phyloP scores from a whole-genome alignment of 2,888 invertebrate genomes.

The Acleris sparsana region DNA sequence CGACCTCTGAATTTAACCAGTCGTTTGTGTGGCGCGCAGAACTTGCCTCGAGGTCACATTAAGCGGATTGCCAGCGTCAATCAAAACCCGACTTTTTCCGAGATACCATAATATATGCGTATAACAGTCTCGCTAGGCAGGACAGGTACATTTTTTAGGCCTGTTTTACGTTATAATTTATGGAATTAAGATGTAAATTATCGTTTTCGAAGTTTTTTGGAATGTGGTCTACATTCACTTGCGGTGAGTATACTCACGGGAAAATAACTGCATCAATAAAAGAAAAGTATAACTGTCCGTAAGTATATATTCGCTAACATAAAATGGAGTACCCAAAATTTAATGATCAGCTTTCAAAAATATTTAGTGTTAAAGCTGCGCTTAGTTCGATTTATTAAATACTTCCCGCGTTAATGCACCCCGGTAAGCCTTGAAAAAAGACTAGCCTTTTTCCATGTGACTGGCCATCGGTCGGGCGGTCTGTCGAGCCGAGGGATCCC shows the following conservation, averaged over 20 bases:
- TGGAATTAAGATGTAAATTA: slow-evolving; percentile 27
- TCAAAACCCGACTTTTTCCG: slow-evolving; percentile 78
- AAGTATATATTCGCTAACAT: background rate
- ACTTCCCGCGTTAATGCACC: slow-evolving; percentile 37
- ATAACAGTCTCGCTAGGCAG: slow-evolving; percentile 54
- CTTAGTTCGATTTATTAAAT: slow-evolving; percentile 36
- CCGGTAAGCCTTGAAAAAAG: slow-evolving; percentile 36
- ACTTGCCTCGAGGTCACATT: slow-evolving; percentile 82
- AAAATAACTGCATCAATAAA: too few relatives aligned
- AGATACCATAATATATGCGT: slow-evolving; percentile 63
- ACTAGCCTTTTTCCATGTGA: slow-evolving; percentile 63
- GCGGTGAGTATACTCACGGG: too few relatives aligned
- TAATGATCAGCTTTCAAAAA: slow-evolving; percentile 29
- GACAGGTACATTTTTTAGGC: slow-evolving; percentile 41
- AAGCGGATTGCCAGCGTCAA: slow-evolving; percentile 82
- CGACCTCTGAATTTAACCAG: slow-evolving; percentile 82
- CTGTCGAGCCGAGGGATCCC: slow-evolving; percentile 66
- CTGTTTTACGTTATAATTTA: slow-evolving; percentile 28
- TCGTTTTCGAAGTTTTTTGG: slow-evolving; percentile 9
- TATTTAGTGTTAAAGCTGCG: slow-evolving; percentile 34
- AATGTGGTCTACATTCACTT: too few relatives aligned
- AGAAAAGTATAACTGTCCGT: slow-evolving; percentile 2
- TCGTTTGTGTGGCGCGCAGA: slow-evolving; percentile 76
- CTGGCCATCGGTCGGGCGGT: slow-evolving; percentile 50
- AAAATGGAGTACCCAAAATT: slow-evolving; percentile 24